phyloP scores from a whole-genome alignment of 2,113 vertebrate species.

The Harpagus bidentatus region DNA sequence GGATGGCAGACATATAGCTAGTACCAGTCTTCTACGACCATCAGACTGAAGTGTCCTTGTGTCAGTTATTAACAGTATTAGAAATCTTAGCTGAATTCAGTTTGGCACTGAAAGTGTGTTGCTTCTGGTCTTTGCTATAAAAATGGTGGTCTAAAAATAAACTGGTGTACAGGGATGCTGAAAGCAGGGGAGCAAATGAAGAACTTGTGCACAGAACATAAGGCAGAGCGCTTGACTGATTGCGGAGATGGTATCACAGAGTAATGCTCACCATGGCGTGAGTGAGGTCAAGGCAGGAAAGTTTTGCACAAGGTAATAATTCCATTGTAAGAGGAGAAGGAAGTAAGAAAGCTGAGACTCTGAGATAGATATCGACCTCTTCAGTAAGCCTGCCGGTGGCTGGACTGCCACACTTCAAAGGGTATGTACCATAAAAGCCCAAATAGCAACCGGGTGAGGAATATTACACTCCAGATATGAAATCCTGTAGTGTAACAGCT shows the following conservation, averaged over 20 bases:
- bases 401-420: neutral
- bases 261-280: neutral
- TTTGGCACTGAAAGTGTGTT: neutral
- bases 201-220: neutral
- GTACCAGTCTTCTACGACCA: neutral
- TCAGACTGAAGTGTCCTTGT: neutral
- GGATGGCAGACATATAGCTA: neutral
- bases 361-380: neutral
- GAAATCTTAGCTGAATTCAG: neutral
- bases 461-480: neutral
- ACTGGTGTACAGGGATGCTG: neutral
- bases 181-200: neutral
- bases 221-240: neutral
- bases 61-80: neutral
- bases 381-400: fast-evolving
- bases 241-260: neutral
- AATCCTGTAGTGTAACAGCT: neutral
- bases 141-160: conserved; percentile 38
- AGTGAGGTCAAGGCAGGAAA: neutral
- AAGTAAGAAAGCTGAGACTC: neutral
- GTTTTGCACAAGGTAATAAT: neutral
- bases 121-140: conserved; percentile 33
- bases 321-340: neutral
- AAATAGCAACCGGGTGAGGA: neutral
- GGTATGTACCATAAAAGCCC: neutral